These are phyloP conservation scores for Agelas oroides DNA, from an alignment of 37 sponge, comb jelly and placozoan genomes.

Conservation along the genomic window DNA sequence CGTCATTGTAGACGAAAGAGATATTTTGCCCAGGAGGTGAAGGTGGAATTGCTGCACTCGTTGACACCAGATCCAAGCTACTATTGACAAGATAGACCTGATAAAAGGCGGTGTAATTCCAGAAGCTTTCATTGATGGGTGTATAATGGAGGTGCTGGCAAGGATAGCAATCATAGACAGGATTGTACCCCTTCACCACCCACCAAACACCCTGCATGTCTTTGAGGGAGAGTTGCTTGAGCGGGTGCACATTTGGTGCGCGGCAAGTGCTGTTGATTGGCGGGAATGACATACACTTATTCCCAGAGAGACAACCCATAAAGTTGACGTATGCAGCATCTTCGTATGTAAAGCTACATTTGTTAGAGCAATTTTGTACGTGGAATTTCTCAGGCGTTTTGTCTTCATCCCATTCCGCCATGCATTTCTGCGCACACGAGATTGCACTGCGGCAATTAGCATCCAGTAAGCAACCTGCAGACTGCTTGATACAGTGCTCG, in stretches of 20 bases:
- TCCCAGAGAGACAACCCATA: background rate
- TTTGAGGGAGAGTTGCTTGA: constrained; percentile 25
- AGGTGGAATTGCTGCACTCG: background rate
- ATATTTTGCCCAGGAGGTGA: background rate
- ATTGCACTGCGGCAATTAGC: background rate
- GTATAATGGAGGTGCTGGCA: constrained; percentile 10
- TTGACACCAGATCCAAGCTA: background rate
- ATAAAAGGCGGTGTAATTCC: constrained; percentile 1
- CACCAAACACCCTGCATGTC: constrained; percentile 10
- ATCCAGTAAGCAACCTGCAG: background rate
- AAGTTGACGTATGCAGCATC: no score
- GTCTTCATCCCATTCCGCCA: constrained; percentile 17
- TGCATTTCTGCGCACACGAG: background rate
- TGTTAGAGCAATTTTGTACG: constrained; percentile 25
- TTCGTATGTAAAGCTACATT: background rate
- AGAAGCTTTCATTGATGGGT: background rate
- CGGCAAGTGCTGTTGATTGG: constrained; percentile 10
- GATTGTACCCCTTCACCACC: constrained; percentile 2
- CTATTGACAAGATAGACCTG: background rate
- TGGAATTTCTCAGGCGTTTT: constrained; percentile 6
- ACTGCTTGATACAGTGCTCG: background rate
- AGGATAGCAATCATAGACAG: constrained; percentile 22
- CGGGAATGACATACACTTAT: constrained; percentile 11
- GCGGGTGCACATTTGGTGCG: background rate
- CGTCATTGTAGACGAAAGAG: constrained; percentile 12